Evolutionary conservation across 2,113 vertebrate genomes (phyloP).

Genomic region (Scolopax mira): DNA sequence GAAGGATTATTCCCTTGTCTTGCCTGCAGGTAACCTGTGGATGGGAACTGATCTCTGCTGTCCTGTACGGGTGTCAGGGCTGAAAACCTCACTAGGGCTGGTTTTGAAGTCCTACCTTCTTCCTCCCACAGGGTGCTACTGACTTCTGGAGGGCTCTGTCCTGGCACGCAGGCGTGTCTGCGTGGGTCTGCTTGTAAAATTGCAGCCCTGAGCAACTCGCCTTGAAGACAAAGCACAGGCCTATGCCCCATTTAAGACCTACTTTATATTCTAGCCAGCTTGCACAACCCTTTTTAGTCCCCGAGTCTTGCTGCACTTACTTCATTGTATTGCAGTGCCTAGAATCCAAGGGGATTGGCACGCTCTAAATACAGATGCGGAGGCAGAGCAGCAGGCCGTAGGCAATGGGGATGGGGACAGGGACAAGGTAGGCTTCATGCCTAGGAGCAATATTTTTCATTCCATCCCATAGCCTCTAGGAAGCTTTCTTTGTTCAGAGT

Average conservation of each 20-base stretch:
- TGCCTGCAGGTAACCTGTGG: background rate
- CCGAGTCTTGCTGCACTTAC: background rate
- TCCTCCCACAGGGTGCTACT: background rate
- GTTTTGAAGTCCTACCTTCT: background rate
- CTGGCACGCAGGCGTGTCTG: background rate
- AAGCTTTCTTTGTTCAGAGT: background rate
- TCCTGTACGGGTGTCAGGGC: background rate
- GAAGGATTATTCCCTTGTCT: background rate
- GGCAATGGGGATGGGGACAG: background rate
- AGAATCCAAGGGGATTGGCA: background rate
- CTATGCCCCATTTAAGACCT: conserved; percentile 46
- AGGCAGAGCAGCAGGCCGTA: background rate
- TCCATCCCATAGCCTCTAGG: background rate
- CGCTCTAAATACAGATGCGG: background rate
- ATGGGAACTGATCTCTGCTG: background rate
- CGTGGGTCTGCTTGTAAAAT: background rate
- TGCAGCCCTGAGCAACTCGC: background rate
- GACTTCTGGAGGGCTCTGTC: background rate
- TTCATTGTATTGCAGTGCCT: background rate
- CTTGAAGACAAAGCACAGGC: conserved; percentile 17
- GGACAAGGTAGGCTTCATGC: background rate
- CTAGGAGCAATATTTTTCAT: background rate
- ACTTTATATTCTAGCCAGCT: conserved; percentile 47
- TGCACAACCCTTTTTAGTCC: background rate
- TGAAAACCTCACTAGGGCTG: background rate